phyloP scores from a whole-genome alignment of 2,888 invertebrate species.

The Galeruca laticollis region DNA sequence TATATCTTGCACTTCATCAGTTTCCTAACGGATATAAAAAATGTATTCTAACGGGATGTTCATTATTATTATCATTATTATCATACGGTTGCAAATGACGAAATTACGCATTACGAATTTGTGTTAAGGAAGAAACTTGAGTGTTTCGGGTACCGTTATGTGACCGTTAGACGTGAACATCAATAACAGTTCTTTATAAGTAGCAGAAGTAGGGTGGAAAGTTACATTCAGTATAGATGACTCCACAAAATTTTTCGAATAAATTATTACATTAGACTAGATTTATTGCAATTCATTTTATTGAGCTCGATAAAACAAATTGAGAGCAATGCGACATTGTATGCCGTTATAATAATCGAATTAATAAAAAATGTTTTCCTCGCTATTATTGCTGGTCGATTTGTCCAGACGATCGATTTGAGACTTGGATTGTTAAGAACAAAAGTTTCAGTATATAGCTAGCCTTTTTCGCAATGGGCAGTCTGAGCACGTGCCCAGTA shows the following conservation, averaged over 20 bases:
- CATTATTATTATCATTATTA: constrained; percentile 17
- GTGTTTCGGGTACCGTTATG: background rate
- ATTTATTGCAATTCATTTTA: too few relatives aligned
- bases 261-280: too few relatives aligned
- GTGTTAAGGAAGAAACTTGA: background rate
- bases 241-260: background rate
- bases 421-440: too few relatives aligned
- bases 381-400: too few relatives aligned
- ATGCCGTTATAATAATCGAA: too few relatives aligned
- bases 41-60: background rate
- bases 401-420: too few relatives aligned
- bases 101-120: constrained; percentile 5
- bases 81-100: constrained; percentile 14
- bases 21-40: background rate
- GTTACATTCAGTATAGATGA: background rate
- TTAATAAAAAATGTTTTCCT: too few relatives aligned
- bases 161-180: constrained; percentile 11
- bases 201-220: background rate
- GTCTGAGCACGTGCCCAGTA: too few relatives aligned
- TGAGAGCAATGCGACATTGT: too few relatives aligned
- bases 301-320: too few relatives aligned
- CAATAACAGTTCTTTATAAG: background rate
- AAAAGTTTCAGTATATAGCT: too few relatives aligned
- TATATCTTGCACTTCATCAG: background rate
- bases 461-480: too few relatives aligned